A percentile compares a stretch with the other conserved stretches of the same genome.
Conservation (phyloP, 2,113 vertebrate species). For the Saimiri boliviensis region DNA sequence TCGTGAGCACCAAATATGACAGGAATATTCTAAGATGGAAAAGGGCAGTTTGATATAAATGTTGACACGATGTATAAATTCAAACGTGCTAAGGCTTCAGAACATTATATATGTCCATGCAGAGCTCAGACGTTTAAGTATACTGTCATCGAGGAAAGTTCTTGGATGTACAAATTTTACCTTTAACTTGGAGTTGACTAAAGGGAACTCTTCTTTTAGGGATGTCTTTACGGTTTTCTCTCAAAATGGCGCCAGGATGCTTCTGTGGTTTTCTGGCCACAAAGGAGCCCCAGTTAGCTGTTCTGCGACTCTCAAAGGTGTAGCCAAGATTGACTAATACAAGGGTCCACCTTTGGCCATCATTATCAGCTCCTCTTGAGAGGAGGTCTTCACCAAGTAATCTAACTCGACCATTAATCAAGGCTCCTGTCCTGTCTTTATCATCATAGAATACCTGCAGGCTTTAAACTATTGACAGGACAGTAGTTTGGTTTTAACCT, state of each 20-base stretch:
- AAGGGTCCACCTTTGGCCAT: not conserved
- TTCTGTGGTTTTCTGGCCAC: not conserved
- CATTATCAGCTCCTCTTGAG: not conserved
- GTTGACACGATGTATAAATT: not conserved
- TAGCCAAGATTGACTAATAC: not conserved
- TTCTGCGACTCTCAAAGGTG: not conserved
- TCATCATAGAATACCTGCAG: not conserved
- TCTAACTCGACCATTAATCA: not conserved
- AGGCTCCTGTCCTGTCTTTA: not conserved
- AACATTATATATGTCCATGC: accelerated
- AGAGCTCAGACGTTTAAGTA: not conserved
- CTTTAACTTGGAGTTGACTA: not conserved
- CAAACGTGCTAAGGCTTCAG: not conserved
- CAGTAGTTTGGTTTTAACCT: not conserved
- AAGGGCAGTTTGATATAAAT: not conserved
- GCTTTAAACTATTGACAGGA: not conserved
- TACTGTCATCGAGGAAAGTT: not conserved
- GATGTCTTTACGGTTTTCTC: not conserved
- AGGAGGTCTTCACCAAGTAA: not conserved
- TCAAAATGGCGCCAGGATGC: not conserved
- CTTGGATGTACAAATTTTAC: not conserved
- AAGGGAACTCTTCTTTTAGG: not conserved
- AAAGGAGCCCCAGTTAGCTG: not conserved
- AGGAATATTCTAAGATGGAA: not conserved
- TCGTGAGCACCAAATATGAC: not conserved